phyloP scores from a whole-genome alignment of 2,113 vertebrate species.

The Notothenia coriiceps region DNA sequence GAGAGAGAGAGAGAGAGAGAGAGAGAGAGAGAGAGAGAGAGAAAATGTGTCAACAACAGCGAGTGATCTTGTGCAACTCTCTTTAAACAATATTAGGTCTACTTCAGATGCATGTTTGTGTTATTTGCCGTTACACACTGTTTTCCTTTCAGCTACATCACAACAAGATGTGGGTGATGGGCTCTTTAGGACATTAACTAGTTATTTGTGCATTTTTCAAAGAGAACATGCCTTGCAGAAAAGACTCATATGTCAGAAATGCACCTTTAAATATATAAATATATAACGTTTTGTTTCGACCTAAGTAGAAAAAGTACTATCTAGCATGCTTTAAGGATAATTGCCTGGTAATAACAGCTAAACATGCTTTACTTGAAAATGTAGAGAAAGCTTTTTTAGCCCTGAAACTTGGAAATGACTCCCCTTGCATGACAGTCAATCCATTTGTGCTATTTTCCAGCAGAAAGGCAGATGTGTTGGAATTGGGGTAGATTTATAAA shows the following conservation, averaged over 20 bases:
- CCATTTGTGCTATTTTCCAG: no score
- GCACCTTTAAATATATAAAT: no score
- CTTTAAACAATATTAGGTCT: not conserved
- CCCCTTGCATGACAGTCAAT: not conserved
- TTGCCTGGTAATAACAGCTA: no score
- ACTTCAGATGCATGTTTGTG: not conserved
- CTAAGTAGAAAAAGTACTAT: no score
- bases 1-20: not conserved
- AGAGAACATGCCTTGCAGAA: not conserved
- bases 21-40: not conserved
- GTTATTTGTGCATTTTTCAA: not conserved
- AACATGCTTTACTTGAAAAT: no score
- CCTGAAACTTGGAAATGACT: not conserved
- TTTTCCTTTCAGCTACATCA: not conserved
- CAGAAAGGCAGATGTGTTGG: no score
- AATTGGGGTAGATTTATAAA: no score
- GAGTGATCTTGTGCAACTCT: not conserved
- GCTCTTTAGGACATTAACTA: not conserved
- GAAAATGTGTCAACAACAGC: not conserved
- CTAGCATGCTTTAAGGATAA: no score
- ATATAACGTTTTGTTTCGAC: no score
- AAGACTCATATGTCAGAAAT: not conserved
- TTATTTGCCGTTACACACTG: not conserved
- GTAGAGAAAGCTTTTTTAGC: no score
- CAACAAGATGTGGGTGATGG: constrained; percentile 4